These are phyloP conservation scores for Chloropsis cyanopogon DNA, from an alignment of 2,113 vertebrate species.

Conservation along the genomic window DNA sequence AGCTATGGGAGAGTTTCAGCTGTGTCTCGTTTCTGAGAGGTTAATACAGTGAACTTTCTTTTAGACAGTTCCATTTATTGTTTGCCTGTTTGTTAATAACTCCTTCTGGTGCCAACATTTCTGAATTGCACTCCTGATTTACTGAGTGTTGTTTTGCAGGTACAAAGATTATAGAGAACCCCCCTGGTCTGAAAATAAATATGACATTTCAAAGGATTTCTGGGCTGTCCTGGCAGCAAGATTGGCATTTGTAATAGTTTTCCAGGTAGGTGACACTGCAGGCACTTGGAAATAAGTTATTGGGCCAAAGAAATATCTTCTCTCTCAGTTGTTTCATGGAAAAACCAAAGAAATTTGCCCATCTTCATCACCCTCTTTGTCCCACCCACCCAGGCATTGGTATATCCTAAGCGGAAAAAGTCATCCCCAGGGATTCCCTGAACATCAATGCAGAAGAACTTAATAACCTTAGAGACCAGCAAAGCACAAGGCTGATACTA, in stretches of 20 bases:
- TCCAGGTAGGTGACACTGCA: slow-evolving; percentile 81
- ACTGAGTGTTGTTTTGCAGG: slow-evolving; percentile 57
- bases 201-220: slow-evolving; percentile 94
- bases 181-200: slow-evolving; percentile 86
- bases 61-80: background rate
- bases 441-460: background rate
- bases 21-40: background rate
- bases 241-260: slow-evolving; percentile 91
- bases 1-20: background rate
- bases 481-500: background rate
- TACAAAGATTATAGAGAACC: slow-evolving; percentile 97
- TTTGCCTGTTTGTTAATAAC: background rate
- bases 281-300: background rate
- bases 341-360: background rate
- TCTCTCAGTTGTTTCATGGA: background rate
- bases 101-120: background rate
- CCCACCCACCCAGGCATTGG: background rate
- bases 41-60: background rate
- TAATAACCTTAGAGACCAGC: background rate
- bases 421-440: background rate
- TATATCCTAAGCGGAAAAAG: background rate
- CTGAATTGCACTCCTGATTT: background rate
- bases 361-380: background rate
- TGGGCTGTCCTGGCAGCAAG: slow-evolving; percentile 93
- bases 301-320: background rate